Base-by-base conservation (phyloP, 2,797 vertebrate genomes). In the Dermochelys coriacea region DNA sequence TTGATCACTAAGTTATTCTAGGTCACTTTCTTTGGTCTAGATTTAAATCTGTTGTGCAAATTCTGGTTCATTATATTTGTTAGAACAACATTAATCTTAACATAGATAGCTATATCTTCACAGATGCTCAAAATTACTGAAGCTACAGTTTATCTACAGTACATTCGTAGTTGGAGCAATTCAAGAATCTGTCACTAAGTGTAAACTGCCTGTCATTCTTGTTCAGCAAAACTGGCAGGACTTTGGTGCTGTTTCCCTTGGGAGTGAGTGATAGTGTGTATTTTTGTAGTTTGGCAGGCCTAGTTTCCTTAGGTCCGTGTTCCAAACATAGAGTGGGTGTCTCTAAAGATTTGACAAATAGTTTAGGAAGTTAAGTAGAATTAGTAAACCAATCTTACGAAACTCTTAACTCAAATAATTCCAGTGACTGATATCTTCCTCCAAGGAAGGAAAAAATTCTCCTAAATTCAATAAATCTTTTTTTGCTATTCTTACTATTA, bases 331-430 rank as follows among this genome's bases (percentile, higher is more conserved):
- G 1, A 41, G 47, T 84, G 2, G 0, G 80, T 34, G 80, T 94
- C 52, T 92, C 85, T 52, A 74, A 89, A 87, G 80, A 88, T 85
- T 86, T 71, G 94, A 52, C 14, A 83, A 45, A 34, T 23, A 16
- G 41, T 81, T 93, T 47, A 93, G 21, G 80, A 83, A 92, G 96
- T 95, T 95, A 88, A 74, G 85, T 85, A 86, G 2, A 34, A 52
- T 57, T 19, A 51, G 8, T 80, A 93, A 94, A 90, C 80, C 18
- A 55, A 34, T 59, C 41, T 47, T 82, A 12, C 2, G 9, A 51
- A 54, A 31, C 18, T 71, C 37, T 41, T 71, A 81, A 6, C 18
- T 59, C 15, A 19, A 23, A 84, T 1, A 31, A 1, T 23, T 90
- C 14, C 82, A 52, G 50, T 82, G 12, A 50, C 12, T 50, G 49